These are phyloP conservation scores for Dinocampus coccinellae DNA, from an alignment of 2,888 invertebrate genomes.

Conservation along the genomic window DNA sequence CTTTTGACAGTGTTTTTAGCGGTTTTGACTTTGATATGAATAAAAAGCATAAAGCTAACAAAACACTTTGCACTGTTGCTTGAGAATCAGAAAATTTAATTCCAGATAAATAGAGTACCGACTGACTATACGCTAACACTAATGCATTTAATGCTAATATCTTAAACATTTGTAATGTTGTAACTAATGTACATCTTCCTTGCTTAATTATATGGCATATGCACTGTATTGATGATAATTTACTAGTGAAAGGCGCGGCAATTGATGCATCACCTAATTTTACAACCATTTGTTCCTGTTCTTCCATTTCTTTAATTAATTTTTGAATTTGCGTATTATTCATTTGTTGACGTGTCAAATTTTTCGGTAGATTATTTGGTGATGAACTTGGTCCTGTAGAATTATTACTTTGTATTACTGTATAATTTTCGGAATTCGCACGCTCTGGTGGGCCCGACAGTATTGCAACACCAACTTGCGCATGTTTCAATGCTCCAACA, in stretches of 20 bases:
- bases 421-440: slow-evolving; percentile 56
- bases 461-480: slow-evolving; percentile 93
- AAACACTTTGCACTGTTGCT: slow-evolving; percentile 95
- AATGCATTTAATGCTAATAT: slow-evolving; percentile 98
- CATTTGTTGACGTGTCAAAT: slow-evolving; percentile 51
- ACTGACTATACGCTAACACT: slow-evolving; percentile 97
- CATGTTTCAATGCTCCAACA: slow-evolving; percentile 98
- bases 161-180: slow-evolving; percentile 99
- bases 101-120: slow-evolving; percentile 97
- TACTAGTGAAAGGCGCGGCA: slow-evolving; percentile 98
- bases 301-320: slow-evolving; percentile 86
- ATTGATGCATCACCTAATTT: slow-evolving; percentile 98
- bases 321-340: slow-evolving; percentile 67
- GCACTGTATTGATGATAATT: slow-evolving; percentile 94
- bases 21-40: slow-evolving; percentile 99
- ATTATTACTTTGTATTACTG: slow-evolving; percentile 37
- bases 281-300: slow-evolving; percentile 90
- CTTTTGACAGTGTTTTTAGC: slow-evolving; percentile 89
- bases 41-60: slow-evolving; percentile 96
- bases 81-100: slow-evolving; percentile 98
- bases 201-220: slow-evolving; percentile 99
- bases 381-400: slow-evolving; percentile 49
- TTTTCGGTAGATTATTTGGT: slow-evolving; percentile 53
- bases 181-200: slow-evolving; percentile 98
- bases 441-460: slow-evolving; percentile 84